Evolutionary conservation across 2,113 vertebrate species (phyloP), one percentile per base, ranked within the genome.

Genomic region (Ornithorhynchus anatinus): DNA sequence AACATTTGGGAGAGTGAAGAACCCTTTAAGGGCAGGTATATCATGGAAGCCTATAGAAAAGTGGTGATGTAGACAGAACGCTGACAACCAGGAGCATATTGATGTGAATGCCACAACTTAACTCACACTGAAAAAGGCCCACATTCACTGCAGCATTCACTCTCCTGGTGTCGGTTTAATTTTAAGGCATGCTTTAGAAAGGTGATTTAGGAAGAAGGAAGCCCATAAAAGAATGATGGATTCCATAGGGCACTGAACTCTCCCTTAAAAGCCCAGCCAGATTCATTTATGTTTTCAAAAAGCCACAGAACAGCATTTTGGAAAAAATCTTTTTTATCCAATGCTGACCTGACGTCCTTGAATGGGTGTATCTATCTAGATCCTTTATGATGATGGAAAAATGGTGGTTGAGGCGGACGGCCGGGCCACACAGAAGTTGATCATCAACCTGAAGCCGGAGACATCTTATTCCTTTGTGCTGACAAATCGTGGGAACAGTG

Each of bases 321-420:
- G 15, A 68, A 58, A 29, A 6, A 19, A 16, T 1, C 2, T 13
- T 33, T 67, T 36, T 6, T 6, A 10, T 79, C 5, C 47, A 16
- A 40, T 33, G 32, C 11, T 78, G 72, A 77, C 9, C 16, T 65
- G 58, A 80, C 32, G 2, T 8, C 33, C 16, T 37, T 67, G 23
- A 20, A 54, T 69, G 88, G 43, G n/a, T 79, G 0, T 75, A 1
- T 84, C 38, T 60, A 47, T 58, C 33, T 90, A 99, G 98, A 99
- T 99, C 86, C 95, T 99, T 56, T 99, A 99, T n/a, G 97, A 99
- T 84, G 97, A 99, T 19, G 98, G 97, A 4, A 98, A 99, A 87
- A 98, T 96, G 69, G 95, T 96, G 16, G 96, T 97, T 87, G 98
- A 99, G 71, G 98, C 99, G 59, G 98, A 99, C 59, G 97, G 97